Evolutionary conservation across 2,888 invertebrate species (phyloP).

Genomic region (Omphaloscelis lunosa): DNA sequence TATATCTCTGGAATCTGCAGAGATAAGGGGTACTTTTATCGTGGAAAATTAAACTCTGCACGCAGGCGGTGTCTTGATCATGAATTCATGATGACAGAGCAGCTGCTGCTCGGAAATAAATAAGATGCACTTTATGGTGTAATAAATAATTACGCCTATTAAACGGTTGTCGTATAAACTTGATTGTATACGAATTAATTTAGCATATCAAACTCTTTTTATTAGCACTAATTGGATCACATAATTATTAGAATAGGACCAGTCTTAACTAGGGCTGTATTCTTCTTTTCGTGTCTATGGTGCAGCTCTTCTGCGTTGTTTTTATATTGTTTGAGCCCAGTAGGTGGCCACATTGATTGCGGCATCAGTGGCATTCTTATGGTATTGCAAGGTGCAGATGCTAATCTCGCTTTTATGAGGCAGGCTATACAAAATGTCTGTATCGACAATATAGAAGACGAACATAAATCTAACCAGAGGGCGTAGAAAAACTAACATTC

Average conservation of each 20-base stretch:
- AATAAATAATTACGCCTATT: slow-evolving; percentile 21
- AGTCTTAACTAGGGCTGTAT: neutral
- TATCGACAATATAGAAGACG: neutral
- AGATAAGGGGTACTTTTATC: slow-evolving; percentile 5
- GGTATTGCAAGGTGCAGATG: too few relatives aligned
- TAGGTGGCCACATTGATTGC: too few relatives aligned
- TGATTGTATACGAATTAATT: slow-evolving; percentile 36
- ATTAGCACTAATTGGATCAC: neutral
- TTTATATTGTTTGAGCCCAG: too few relatives aligned
- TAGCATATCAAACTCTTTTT: neutral
- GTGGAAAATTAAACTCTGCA: slow-evolving; percentile 15
- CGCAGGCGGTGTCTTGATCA: neutral
- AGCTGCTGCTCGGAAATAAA: slow-evolving; percentile 36
- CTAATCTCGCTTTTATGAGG: neutral
- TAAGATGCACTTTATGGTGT: slow-evolving; percentile 24
- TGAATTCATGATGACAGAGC: neutral
- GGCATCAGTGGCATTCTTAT: too few relatives aligned
- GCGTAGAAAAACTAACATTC: neutral
- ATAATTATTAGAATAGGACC: neutral
- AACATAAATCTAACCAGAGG: neutral
- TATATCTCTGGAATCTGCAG: neutral
- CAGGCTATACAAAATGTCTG: neutral
- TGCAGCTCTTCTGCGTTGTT: too few relatives aligned
- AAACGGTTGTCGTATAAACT: slow-evolving; percentile 17
- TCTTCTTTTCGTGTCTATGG: too few relatives aligned